Evolutionary conservation across 2,113 vertebrate genomes (phyloP), one percentile per base, ranked within the genome.

Genomic region (Macrotus californicus): DNA sequence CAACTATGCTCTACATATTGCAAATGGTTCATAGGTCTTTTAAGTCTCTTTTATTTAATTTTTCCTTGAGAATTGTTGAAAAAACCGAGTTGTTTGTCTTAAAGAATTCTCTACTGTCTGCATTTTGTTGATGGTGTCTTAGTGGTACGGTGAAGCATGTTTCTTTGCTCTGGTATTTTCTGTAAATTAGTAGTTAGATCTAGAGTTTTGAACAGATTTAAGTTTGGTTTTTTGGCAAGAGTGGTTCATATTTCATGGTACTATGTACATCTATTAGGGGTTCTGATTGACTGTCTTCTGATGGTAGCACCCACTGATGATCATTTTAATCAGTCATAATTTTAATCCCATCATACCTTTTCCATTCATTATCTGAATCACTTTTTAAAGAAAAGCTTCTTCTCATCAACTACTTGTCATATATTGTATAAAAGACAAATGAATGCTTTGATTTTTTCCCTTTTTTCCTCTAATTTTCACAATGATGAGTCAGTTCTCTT

Each of bases 171-270:
- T 79, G 72, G 46, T 75, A 85, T 85, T 96, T 96, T 56, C 66
- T 94, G 41, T 39, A 84, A 84, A 83, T 73, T 80, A 52, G 26
- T 72, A 46, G 43, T 94, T 88, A 46, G 31, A 73, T 43, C 16
- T 67, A 36, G 75, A 95, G 64, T 90, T 94, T 22, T 87, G 80
- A 94, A 64, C 59, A 76, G 59, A 48, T 92, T 89, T 26, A 54
- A n/a, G 41, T 41, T 69, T 69, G 26, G 22, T 36, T 46, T 73
- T 66, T 52, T 50, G 85, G 80, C 50, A 41, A 82, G 39, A 64
- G 85, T 22, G 14, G 36, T 87, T 84, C 39, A 31, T 64, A 43
- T 14, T 82, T 54, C 34, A 48, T 64, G 48, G 15, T 16, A 24
- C 50, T 8, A 2, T 26, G 19, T 41, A 7, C 50, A 82, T 48